phyloP scores from a whole-genome alignment of 2,113 vertebrate genomes.

The Odontesthes bonariensis region DNA sequence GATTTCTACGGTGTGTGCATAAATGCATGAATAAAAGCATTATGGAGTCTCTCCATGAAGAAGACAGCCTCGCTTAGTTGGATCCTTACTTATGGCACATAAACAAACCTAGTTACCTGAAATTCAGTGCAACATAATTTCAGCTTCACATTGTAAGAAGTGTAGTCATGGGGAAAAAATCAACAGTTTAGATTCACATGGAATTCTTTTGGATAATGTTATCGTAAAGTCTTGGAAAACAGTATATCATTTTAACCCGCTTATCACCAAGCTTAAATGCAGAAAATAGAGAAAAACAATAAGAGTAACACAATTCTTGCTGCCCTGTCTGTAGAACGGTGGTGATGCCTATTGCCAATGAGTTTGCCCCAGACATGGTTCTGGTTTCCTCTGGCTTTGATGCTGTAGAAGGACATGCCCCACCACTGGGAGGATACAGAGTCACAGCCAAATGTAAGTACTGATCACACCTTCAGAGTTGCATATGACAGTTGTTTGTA shows the following conservation, averaged over 20 bases:
- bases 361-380: slow-evolving; percentile 94
- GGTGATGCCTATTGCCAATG: slow-evolving; percentile 95
- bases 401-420: slow-evolving; percentile 92
- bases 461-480: slow-evolving; percentile 3
- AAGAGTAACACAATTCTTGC: too few relatives aligned
- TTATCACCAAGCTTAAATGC: background rate
- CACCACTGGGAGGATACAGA: slow-evolving; percentile 93
- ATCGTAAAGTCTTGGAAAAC: slow-evolving; percentile 15
- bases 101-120: background rate
- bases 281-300: too few relatives aligned
- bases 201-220: slow-evolving; percentile 8
- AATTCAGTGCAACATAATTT: background rate
- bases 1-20: background rate
- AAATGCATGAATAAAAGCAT: background rate
- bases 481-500: background rate
- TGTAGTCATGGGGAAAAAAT: slow-evolving; percentile 3
- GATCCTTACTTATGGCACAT: background rate
- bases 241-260: background rate
- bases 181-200: slow-evolving; percentile 14
- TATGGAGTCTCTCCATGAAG: background rate
- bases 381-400: slow-evolving; percentile 97
- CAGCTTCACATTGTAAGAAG: background rate
- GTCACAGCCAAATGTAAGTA: slow-evolving; percentile 95
- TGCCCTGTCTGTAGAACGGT: slow-evolving; percentile 87
- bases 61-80: background rate